Evolutionary conservation across 2,113 vertebrate genomes (phyloP), one percentile per base, ranked within the genome.

Genomic region (Anolis sagrei): DNA sequence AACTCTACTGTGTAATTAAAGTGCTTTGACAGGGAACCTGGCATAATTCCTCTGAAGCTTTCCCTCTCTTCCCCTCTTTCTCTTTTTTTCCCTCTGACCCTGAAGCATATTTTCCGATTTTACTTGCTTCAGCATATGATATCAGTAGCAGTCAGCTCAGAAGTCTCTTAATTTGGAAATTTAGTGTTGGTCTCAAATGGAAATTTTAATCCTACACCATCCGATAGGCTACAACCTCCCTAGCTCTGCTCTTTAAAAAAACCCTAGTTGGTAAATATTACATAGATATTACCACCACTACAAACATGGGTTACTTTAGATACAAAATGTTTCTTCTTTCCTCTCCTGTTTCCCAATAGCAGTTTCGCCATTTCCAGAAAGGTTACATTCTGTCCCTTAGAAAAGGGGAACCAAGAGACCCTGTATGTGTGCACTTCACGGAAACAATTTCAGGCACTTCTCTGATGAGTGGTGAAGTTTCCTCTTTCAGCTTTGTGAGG

Each of bases 361-460:
- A 21, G 10, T 54, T 51, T 81, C 39, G 34, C 61, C 19, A 48
- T 80, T 32, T 54, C 44, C 13, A 51, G 6, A 11, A 11, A 39
- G 54, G 68, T 19, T 70, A 44, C 5, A 32, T 4, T 3, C 64
- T 48, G 25, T 27, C 64, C 21, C 23, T 3, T 34, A 62, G 70
- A 78, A 73, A 76, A 61, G 44, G 51, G 74, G 73, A 84, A 76
- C 49, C n/a, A 5, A 69, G 14, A 58, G 64, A 64, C n/a, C 48
- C 64, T 72, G 23, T 76, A 82, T 44, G 36, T 75, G 25, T 7
- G 25, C 36, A 49, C 27, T 64, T 92, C 7, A 51, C 27, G 78
- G 68, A 86, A 91, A 62, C 14, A 19, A 89, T 58, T 73, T 49
- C 7, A 81, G 79, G 84, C 81, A 77, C 89, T 90, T 91, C 85